Evolutionary conservation across 23 tunicate genomes (phyloP).

Genomic region (Corella eumyota): DNA sequence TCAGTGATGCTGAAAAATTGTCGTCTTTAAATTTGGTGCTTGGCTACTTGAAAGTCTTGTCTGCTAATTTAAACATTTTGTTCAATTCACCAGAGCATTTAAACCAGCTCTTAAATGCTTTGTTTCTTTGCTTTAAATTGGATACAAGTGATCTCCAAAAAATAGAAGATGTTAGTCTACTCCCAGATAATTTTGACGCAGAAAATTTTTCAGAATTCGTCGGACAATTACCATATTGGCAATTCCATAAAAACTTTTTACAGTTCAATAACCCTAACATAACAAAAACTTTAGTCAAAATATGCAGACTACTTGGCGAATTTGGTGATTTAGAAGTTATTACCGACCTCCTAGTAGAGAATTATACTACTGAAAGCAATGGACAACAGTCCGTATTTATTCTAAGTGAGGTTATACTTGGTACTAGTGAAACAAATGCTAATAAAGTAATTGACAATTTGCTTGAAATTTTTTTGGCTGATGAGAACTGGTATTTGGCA

Average conservation of each 20-base stretch:
- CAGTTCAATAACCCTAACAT: slow-evolving; percentile 29
- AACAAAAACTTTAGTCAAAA: slow-evolving; percentile 5
- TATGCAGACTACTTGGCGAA: slow-evolving; percentile 48
- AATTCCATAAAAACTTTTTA: slow-evolving; percentile 44
- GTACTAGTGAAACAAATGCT: background rate
- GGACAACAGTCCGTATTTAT: slow-evolving; percentile 37
- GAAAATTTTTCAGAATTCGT: background rate
- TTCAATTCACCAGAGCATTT: slow-evolving; percentile 25
- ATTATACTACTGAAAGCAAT: slow-evolving; percentile 24
- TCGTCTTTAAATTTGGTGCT: slow-evolving; percentile 17
- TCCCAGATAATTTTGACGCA: background rate
- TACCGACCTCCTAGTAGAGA: slow-evolving; percentile 22
- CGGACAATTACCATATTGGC: slow-evolving; percentile 13
- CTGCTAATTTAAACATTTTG: slow-evolving; percentile 10
- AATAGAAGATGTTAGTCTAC: slow-evolving; percentile 17
- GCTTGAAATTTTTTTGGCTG: slow-evolving; percentile 23
- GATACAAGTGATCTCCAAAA: slow-evolving; percentile 20
- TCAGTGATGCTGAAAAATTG: slow-evolving; percentile 31
- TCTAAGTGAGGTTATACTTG: slow-evolving; percentile 41
- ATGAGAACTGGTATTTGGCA: slow-evolving; percentile 52
- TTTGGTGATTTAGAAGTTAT: slow-evolving; percentile 49
- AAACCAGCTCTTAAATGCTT: slow-evolving; percentile 20
- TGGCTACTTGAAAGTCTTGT: slow-evolving; percentile 40
- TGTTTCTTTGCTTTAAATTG: slow-evolving; percentile 46
- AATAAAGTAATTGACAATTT: slow-evolving; percentile 8